Evolutionary conservation across 2,113 vertebrate genomes (phyloP), one percentile per base, ranked within the genome.

Genomic region (Rhizomys pruinosus): DNA sequence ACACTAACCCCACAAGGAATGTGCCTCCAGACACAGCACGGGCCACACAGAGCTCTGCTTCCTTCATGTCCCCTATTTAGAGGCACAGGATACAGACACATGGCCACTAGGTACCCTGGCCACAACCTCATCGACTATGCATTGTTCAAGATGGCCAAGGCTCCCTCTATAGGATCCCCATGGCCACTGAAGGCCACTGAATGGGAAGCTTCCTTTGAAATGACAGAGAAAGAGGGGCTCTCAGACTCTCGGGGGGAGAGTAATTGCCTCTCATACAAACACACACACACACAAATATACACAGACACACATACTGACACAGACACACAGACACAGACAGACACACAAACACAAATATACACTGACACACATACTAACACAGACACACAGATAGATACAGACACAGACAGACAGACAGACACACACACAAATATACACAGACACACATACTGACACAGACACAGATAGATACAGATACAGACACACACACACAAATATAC

Each of bases 1-100:
- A 8, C 0, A 2, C 52, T 39, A 17, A 44, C 6, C 42, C 64
- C 39, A 29, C 2, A 25, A 27, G 47, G 69, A 22, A 68, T 1
- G 2, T 0, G 6, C 20, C 27, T 20, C 39, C 0, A 32, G 63
- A 59, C n/a, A 32, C 13, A 52, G 1, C 12, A 57, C 52, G 12
- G 59, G 12, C 25, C 25, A 16, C 0, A 52, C 23, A 61, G 15
- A 5, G 19, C 66, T 25, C 87, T 0, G 0, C 0, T 29, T 39
- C 71, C 15, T 32, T 5, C 7, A 9, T 16, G 0, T 11, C 61
- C 15, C 11, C 44, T 27, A 17, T n/a, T 15, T 29, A 78, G 57
- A 79, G 0, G 32, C 12, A 17, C 20, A 39, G 71, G n/a, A 55
- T 23, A 34, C 23, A 2, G 22, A 63, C 29, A 3, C 5, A 29